These are phyloP conservation scores for Ochropacha duplaris DNA, from an alignment of 2,888 invertebrate species.

Conservation along the genomic window DNA sequence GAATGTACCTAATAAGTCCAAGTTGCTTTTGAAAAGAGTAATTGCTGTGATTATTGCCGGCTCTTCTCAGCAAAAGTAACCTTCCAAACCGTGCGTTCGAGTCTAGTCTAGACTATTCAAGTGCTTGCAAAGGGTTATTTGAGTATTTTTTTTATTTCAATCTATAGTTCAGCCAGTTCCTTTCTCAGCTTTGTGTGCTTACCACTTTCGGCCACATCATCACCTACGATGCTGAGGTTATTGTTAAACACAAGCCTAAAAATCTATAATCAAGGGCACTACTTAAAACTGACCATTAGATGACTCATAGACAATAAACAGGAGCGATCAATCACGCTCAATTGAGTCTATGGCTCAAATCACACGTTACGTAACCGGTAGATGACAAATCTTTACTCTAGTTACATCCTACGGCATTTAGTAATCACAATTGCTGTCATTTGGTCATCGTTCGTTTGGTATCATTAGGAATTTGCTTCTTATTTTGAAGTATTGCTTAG, in stretches of 20 bases:
- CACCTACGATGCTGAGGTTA: too few species aligned
- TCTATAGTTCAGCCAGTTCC: too few species aligned
- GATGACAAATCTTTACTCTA: conserved; percentile 53
- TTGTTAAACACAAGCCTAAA: neutral
- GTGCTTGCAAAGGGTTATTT: neutral
- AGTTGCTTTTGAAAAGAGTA: too few species aligned
- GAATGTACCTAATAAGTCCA: too few species aligned
- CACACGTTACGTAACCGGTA: conserved; percentile 54
- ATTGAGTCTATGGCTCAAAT: conserved; percentile 50
- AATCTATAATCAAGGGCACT: conserved; percentile 35
- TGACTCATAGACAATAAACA: conserved; percentile 62
- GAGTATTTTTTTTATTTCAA: too few species aligned
- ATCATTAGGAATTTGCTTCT: neutral
- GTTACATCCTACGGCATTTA: conserved; percentile 30
- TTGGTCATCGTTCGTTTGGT: neutral
- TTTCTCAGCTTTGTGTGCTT: too few species aligned
- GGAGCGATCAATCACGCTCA: conserved; percentile 70
- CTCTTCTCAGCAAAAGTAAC: too few species aligned
- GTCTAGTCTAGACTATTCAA: too few species aligned
- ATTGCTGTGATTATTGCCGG: too few species aligned
- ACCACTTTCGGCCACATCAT: too few species aligned
- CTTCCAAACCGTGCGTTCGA: too few species aligned
- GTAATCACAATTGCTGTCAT: neutral
- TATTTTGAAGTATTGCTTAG: neutral
- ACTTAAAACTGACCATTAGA: conserved; percentile 30